Conservation (phyloP, 1,140 invertebrate species). For the Zaprionus ghesquierei region DNA sequence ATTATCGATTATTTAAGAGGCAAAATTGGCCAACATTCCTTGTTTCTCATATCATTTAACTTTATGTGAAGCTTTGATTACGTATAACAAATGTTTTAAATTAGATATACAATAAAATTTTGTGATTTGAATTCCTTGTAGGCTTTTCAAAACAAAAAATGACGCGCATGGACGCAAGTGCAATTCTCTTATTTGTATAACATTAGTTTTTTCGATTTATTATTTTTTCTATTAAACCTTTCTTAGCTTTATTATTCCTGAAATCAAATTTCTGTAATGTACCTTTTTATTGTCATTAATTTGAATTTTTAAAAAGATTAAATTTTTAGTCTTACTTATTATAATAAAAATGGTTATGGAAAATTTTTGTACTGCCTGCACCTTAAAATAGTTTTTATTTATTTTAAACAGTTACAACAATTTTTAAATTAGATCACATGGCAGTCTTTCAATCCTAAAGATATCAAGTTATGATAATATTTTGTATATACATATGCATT, state of each 20-base stretch:
- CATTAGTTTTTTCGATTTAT: neutral
- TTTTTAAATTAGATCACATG: conserved; percentile 72
- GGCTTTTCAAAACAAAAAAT: neutral
- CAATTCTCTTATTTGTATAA: neutral
- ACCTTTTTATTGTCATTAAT: conserved; percentile 15
- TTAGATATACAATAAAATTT: neutral
- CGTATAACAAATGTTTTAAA: neutral
- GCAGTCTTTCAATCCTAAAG: conserved; percentile 28
- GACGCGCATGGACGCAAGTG: neutral
- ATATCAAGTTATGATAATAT: conserved; percentile 8
- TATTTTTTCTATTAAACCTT: neutral
- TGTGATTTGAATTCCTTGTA: neutral
- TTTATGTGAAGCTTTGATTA: neutral
- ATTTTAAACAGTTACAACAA: conserved; percentile 30
- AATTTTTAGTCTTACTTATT: conserved; percentile 63
- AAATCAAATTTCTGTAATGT: neutral
- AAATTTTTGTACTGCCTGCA: conserved; percentile 28
- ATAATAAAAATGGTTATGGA: conserved; percentile 5
- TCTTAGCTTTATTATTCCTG: neutral
- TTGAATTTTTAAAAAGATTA: neutral
- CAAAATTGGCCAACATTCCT: neutral
- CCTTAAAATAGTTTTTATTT: conserved; percentile 3
- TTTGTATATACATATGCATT: conserved; percentile 15
- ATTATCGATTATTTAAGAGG: conserved; percentile 44
- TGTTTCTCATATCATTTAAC: neutral